Evolutionary conservation across 2,888 invertebrate genomes (phyloP).

Genomic region (Xylophagus ater): DNA sequence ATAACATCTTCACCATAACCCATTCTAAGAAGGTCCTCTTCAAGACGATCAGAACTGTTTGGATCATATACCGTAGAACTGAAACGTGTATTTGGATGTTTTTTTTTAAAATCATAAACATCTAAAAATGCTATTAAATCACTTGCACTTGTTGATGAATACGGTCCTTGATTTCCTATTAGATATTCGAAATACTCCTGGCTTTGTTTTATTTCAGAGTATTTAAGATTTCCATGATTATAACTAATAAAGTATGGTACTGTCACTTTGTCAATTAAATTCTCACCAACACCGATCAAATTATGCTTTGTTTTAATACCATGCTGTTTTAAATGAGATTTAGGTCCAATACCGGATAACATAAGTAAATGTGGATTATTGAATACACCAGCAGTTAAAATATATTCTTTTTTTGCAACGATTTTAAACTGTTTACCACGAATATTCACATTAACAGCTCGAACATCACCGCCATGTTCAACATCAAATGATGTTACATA

Average conservation of each 20-base stretch:
- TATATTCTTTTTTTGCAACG: slow-evolving; percentile 3
- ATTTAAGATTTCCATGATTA: neutral
- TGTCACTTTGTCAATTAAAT: slow-evolving; percentile 3
- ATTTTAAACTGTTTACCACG: slow-evolving; percentile 4
- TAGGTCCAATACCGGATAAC: slow-evolving; percentile 70
- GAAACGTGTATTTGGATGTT: neutral
- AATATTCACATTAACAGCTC: slow-evolving; percentile 3
- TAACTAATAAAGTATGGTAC: slow-evolving; percentile 3
- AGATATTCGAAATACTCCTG: neutral
- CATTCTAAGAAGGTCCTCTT: slow-evolving; percentile 1
- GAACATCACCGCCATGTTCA: slow-evolving; percentile 1
- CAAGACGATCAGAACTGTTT: neutral
- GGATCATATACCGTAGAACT: neutral
- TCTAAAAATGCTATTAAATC: neutral
- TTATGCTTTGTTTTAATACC: slow-evolving; percentile 43
- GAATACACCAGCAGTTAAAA: slow-evolving; percentile 1
- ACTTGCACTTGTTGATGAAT: slow-evolving; percentile 1
- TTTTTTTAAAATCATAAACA: slow-evolving; percentile 5
- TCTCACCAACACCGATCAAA: slow-evolving; percentile 1
- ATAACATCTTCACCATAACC: too few species aligned
- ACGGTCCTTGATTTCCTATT: slow-evolving; percentile 3
- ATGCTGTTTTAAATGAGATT: slow-evolving; percentile 51
- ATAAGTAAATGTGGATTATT: slow-evolving; percentile 74
- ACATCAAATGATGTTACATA: slow-evolving; percentile 8
- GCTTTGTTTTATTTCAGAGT: too few species aligned